These are phyloP conservation scores for Pipistrellus kuhlii DNA, from an alignment of 2,797 vertebrate genomes.

Conservation along the genomic window DNA sequence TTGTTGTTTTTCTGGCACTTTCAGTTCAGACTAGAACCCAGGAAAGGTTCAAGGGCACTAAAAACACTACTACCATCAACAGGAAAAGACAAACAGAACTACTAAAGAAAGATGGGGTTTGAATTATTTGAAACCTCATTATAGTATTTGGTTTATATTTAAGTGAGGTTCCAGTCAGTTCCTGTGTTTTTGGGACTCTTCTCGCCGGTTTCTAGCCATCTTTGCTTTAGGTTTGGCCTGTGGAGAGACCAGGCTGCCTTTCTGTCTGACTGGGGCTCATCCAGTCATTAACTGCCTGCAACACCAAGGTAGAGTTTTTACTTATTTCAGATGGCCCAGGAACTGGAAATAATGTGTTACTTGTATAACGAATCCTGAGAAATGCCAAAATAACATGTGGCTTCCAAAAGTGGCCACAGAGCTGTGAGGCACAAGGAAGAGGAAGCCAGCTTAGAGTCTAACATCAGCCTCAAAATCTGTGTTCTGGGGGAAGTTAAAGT, in stretches of 20 bases:
- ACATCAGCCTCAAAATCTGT: constrained; percentile 15
- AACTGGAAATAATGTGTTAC: constrained; percentile 71
- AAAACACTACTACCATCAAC: constrained; percentile 4
- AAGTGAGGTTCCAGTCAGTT: constrained; percentile 52
- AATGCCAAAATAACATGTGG: constrained; percentile 66
- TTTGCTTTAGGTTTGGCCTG: constrained; percentile 60
- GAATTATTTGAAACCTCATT: constrained; percentile 31
- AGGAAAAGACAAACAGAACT: constrained; percentile 26
- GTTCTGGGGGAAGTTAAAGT: constrained; percentile 44
- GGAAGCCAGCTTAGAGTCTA: constrained; percentile 42
- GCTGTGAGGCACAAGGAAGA: constrained; percentile 26
- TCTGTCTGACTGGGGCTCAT: constrained; percentile 45
- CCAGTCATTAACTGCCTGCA: constrained; percentile 34
- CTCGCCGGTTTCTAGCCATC: constrained; percentile 28
- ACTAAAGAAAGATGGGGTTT: constrained; percentile 39
- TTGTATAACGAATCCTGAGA: constrained; percentile 66
- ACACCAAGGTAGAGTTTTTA: constrained; percentile 34
- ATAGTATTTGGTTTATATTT: constrained; percentile 49
- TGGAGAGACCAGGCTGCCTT: constrained; percentile 36
- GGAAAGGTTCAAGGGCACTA: constrained; percentile 12
- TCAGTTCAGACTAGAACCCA: constrained; percentile 28
- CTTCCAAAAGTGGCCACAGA: constrained; percentile 52
- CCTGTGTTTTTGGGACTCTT: constrained; percentile 51
- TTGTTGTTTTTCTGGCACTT: constrained; percentile 60
- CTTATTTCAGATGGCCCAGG: constrained; percentile 66